Percentiles rank a stretch among this genome's conserved stretches.
Evolutionary conservation across 2,888 invertebrate genomes (phyloP).

Genomic region (Drosophila anomelani): DNA sequence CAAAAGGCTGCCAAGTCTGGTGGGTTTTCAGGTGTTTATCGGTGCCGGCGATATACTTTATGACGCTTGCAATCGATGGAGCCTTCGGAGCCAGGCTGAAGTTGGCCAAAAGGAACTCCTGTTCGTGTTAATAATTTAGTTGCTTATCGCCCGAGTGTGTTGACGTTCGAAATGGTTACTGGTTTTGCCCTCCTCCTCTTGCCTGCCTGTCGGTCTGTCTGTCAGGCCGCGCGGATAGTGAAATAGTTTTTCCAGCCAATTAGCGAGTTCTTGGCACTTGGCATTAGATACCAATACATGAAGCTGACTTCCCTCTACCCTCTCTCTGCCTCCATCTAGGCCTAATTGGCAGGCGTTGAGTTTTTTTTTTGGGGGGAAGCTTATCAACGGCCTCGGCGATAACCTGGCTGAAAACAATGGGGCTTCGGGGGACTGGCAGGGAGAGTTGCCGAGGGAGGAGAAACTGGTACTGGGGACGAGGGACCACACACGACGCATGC

Average conservation of each 20-base stretch:
- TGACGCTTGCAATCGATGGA: conserved; percentile 56
- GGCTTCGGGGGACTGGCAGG: not conserved
- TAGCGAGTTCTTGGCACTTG: conserved; percentile 67
- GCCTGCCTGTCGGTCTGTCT: conserved; percentile 28
- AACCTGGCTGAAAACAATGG: conserved; percentile 60
- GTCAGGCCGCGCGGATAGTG: conserved; percentile 59
- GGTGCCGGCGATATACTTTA: conserved; percentile 70
- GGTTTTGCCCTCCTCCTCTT: conserved; percentile 22
- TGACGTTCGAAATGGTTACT: conserved; percentile 79
- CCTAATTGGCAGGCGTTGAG: conserved; percentile 70
- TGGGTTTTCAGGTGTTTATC: conserved; percentile 60
- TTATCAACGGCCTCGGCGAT: conserved; percentile 41
- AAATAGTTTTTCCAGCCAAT: conserved; percentile 53
- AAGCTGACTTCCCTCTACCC: not conserved
- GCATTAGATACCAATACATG: conserved; percentile 41
- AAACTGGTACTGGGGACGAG: conserved; percentile 23
- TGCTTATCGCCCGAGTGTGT: conserved; percentile 80
- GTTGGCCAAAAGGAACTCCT: conserved; percentile 61
- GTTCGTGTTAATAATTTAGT: conserved; percentile 82
- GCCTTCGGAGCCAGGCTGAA: not conserved
- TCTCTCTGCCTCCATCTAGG: conserved; percentile 9
- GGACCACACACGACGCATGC: conserved; percentile 74
- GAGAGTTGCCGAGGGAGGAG: not conserved
- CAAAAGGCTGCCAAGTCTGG: not conserved
- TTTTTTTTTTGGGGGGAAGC: conserved; percentile 8